A percentile compares a stretch with the other conserved stretches of the same genome.
These are phyloP conservation scores for Liparis tanakae DNA, from an alignment of 2,797 vertebrate genomes.

Conservation along the genomic window DNA sequence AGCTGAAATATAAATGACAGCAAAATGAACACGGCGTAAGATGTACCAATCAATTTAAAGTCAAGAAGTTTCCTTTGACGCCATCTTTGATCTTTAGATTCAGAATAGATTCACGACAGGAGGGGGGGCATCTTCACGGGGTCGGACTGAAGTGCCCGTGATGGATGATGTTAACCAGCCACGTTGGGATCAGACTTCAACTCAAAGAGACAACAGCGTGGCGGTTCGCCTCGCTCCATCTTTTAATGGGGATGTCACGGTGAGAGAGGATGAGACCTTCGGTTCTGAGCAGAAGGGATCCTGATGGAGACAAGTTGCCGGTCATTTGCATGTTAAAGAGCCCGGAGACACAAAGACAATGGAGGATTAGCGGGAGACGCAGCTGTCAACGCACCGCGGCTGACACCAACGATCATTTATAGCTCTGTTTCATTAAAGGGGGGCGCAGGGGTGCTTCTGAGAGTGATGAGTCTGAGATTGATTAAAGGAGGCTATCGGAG, in stretches of 20 bases:
- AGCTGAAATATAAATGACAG: not conserved
- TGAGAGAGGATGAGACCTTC: slow-evolving; percentile 50
- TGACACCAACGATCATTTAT: slow-evolving; percentile 58
- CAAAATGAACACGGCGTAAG: not conserved
- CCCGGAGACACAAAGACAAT: slow-evolving; percentile 69
- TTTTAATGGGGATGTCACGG: slow-evolving; percentile 71
- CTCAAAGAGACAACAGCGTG: slow-evolving; percentile 45
- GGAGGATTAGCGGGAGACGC: slow-evolving; percentile 64
- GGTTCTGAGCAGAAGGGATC: slow-evolving; percentile 56
- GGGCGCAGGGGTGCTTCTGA: not conserved
- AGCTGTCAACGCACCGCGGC: slow-evolving; percentile 69
- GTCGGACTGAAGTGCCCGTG: slow-evolving; percentile 48
- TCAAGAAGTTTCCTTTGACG: not conserved
- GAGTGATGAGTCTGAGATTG: slow-evolving; percentile 17
- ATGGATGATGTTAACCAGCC: slow-evolving; percentile 63
- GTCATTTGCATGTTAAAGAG: slow-evolving; percentile 80
- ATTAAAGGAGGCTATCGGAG: slow-evolving; percentile 20
- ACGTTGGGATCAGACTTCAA: slow-evolving; percentile 48
- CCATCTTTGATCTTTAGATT: slow-evolving; percentile 11
- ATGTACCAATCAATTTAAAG: not conserved
- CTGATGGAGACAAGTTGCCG: slow-evolving; percentile 72
- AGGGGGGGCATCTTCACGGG: slow-evolving; percentile 4
- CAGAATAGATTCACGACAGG: slow-evolving; percentile 5
- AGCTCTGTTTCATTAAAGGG: slow-evolving; percentile 36
- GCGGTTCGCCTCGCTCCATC: slow-evolving; percentile 58